These are phyloP conservation scores for Phania funesta DNA, from an alignment of 2,888 invertebrate species.

Conservation along the genomic window DNA sequence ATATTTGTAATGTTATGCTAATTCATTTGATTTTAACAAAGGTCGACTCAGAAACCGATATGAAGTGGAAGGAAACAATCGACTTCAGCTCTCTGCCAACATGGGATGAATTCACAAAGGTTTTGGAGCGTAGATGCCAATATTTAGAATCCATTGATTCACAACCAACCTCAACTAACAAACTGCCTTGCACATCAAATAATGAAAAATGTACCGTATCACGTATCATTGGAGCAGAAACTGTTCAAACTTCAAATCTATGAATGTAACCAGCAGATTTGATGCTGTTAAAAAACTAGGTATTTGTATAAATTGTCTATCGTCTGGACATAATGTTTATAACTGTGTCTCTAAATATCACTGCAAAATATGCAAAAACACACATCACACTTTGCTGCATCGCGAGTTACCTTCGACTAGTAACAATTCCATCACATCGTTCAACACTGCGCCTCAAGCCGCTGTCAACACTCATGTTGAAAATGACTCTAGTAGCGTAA, in stretches of 20 bases:
- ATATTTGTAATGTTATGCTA: constrained; percentile 49
- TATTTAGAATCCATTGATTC: constrained; percentile 46
- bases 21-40: constrained; percentile 57
- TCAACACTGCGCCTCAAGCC: background rate
- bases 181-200: background rate
- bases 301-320: constrained; percentile 22
- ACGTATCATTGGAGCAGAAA: constrained; percentile 23
- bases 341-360: constrained; percentile 15
- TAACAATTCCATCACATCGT: background rate
- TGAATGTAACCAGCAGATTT: background rate
- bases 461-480: constrained; percentile 5
- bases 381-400: constrained; percentile 17
- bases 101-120: constrained; percentile 32
- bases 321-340: no score
- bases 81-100: constrained; percentile 52
- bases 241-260: constrained; percentile 4
- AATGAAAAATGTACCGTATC: background rate
- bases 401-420: background rate
- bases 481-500: background rate
- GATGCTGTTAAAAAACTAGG: constrained; percentile 18
- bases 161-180: background rate
- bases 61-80: constrained; percentile 56
- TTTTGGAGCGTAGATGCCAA: constrained; percentile 51
- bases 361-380: constrained; percentile 7
- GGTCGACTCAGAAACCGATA: constrained; percentile 46